Evolutionary conservation across 2,888 invertebrate species (phyloP), one percentile per base, ranked within the genome.

Genomic region (Drosophila cyrtoloma): DNA sequence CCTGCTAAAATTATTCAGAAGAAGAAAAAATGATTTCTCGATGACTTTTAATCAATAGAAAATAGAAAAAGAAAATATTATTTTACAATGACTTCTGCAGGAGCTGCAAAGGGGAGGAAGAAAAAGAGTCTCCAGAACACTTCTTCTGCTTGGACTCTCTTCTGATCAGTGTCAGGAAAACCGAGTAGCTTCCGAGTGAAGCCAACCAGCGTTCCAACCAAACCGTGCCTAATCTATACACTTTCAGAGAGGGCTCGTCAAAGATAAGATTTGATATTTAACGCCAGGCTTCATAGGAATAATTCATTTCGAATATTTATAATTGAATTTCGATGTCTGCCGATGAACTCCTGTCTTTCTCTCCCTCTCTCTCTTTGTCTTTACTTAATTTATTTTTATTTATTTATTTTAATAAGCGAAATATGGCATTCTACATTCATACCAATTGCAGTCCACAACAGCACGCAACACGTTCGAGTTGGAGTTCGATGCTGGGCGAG

Each of bases 391-490:
- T 5, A 35, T 14, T 39, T n/a, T 9, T 39, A n/a, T n/a, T 39
- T 39, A 42, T 47, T 47, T 7, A 22, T 1, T 16, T 16, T 22
- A 4, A 14, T 14, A 7, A 7, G 14, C 14, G 2, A 47, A 2
- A 12, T 5, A 12, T 44, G 44, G 5, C n/a, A 19, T 1, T 19
- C 47, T 10, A 22, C 16, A 22, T 47, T 28, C 56, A 52, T 30
- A 19, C 26, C 12, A 37, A 14, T 57, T 26, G 12, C 33, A 55
- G n/a, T 55, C 57, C 63, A 47, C 44, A 37, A 28, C 32, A 16
- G 56, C 28, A 37, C 5, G 35, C 28, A 26, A 55, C 55, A 55
- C n/a, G 52, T 35, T 52, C 68, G 75, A 75, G 77, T 79, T 76
- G 22, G 61, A 57, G 72, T 30, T 73, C 39, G 42, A 55, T 35